phyloP scores from a whole-genome alignment of 2,113 vertebrate species.

The Albula glossodonta region DNA sequence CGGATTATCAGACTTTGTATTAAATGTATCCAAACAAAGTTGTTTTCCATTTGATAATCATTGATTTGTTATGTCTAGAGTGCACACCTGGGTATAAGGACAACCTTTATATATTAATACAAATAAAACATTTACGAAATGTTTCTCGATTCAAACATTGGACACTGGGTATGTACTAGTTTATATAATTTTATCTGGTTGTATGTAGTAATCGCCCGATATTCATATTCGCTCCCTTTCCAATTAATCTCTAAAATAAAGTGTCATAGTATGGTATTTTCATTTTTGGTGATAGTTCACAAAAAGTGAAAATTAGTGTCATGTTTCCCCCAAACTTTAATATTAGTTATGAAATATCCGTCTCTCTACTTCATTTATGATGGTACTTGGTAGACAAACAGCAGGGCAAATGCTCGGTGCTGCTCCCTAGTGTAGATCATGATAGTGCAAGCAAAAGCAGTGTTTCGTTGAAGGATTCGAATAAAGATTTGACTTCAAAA shows the following conservation, averaged over 20 bases:
- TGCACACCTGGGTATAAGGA: background rate
- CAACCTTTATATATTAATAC: no score
- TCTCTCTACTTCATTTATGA: background rate
- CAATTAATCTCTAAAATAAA: background rate
- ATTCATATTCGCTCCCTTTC: background rate
- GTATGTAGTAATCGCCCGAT: background rate
- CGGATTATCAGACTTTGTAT: background rate
- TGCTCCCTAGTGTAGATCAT: slow-evolving; percentile 1
- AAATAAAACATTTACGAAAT: no score
- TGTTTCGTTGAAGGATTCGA: background rate
- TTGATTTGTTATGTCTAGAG: background rate
- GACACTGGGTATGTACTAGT: no score
- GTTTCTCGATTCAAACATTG: background rate
- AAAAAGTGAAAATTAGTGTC: no score
- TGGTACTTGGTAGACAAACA: background rate
- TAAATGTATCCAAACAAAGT: background rate
- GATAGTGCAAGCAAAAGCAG: background rate
- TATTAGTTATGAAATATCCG: background rate
- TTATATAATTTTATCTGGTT: no score
- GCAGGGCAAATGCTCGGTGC: background rate
- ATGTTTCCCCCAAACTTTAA: background rate
- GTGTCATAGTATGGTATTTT: no score
- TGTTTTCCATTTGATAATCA: background rate
- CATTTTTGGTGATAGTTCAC: no score
- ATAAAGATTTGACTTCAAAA: slow-evolving; percentile 31